Evolutionary conservation across 2,113 vertebrate species (phyloP).

Genomic region (Nematolebias whitei): DNA sequence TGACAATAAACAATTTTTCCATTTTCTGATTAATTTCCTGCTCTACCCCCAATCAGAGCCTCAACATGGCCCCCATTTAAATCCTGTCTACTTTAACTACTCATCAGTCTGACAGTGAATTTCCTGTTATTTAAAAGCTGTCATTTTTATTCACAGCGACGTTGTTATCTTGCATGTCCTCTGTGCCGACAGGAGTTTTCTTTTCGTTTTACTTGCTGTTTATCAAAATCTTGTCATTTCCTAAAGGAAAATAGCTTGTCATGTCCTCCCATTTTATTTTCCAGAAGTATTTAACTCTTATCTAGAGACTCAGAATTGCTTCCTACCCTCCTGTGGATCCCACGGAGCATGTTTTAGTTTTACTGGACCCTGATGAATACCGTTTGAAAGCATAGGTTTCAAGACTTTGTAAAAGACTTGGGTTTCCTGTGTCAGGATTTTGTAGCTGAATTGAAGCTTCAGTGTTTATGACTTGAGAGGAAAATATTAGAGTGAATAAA

Average conservation of each 20-base stretch:
- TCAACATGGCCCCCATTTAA: background rate
- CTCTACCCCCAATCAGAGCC: constrained; percentile 7
- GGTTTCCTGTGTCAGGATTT: too few relatives aligned
- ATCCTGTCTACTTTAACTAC: constrained; percentile 33
- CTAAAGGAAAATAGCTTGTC: constrained; percentile 40
- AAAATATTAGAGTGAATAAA: too few relatives aligned
- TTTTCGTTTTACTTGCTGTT: constrained; percentile 34
- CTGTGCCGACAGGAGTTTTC: constrained; percentile 29
- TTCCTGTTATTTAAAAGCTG: constrained; percentile 44
- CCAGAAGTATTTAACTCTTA: constrained; percentile 64
- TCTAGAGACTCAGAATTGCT: constrained; percentile 65
- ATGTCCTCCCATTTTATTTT: constrained; percentile 57
- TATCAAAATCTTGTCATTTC: constrained; percentile 61
- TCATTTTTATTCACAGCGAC: constrained; percentile 26
- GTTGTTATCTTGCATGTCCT: constrained; percentile 45
- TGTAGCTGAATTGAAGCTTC: too few relatives aligned
- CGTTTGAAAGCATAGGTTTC: background rate
- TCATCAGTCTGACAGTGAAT: constrained; percentile 34
- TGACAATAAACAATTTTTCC: background rate
- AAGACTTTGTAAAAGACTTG: background rate
- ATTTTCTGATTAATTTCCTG: constrained; percentile 30
- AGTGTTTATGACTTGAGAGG: too few relatives aligned
- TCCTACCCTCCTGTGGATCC: constrained; percentile 52
- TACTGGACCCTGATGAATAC: constrained; percentile 3
- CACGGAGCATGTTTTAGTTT: constrained; percentile 35